Evolutionary conservation across 2,888 invertebrate species (phyloP).

Genomic region (Limnephilus auricula): DNA sequence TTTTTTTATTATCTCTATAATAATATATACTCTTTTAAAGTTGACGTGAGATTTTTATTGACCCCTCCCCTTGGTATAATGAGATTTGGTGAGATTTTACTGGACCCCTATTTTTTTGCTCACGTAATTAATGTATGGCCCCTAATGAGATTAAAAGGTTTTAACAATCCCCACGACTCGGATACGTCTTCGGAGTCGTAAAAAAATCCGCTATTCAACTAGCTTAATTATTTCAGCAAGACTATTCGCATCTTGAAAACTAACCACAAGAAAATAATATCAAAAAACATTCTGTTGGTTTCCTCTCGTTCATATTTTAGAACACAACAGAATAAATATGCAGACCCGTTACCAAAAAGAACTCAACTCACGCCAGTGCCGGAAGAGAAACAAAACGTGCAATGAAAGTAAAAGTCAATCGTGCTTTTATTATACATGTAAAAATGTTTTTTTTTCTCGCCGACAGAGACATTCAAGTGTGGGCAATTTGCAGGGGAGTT

Average conservation of each 20-base stretch:
- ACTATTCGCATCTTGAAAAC: not conserved
- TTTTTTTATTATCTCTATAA: too few species aligned
- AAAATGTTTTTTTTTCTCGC: not conserved
- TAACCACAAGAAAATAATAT: not conserved
- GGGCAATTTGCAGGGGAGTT: conserved; percentile 52
- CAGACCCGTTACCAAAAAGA: not conserved
- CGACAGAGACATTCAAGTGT: conserved; percentile 40
- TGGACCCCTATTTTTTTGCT: too few species aligned
- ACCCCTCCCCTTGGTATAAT: too few species aligned
- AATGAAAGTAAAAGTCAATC: conserved; percentile 18
- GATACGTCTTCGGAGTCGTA: not conserved
- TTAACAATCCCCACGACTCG: too few species aligned
- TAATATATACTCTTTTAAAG: too few species aligned
- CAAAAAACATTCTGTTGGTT: not conserved
- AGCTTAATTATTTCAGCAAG: not conserved
- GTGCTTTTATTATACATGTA: conserved; percentile 23
- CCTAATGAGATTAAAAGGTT: too few species aligned
- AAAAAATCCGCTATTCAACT: not conserved
- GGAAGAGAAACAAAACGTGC: not conserved
- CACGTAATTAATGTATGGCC: too few species aligned
- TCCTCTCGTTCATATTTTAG: not conserved
- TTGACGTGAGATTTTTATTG: too few species aligned
- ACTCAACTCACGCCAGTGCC: not conserved
- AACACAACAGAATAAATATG: not conserved
- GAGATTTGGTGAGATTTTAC: too few species aligned